Base-by-base conservation (phyloP, 1,140 invertebrate species). In the Nixonia krombeini region DNA sequence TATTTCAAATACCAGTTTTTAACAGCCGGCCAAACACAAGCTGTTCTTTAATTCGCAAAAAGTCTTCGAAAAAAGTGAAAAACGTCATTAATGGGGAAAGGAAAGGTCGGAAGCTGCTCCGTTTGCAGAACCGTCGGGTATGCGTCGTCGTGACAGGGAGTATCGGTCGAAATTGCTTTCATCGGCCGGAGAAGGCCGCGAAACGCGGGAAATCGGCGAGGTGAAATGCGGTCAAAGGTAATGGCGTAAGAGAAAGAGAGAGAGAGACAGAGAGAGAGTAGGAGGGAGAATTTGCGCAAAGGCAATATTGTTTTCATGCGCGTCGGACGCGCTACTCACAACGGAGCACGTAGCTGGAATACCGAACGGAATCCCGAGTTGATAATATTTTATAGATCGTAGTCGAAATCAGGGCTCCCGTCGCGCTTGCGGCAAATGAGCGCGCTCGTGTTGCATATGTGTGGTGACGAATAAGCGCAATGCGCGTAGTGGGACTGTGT, bases 91-190 rank as follows among this genome's bases (percentile, higher is more conserved):
- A n/a, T n/a, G n/a, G n/a, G 12, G 28, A 49, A 5, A 28, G 18
- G 6, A 12, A 16, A n/a, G 13, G 6, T 13, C 8, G 31, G 33
- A 49, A 29, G 10, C 10, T 29, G 9, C 4, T 29, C 28, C 4
- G 10, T 2, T 29, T 29, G 7, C 28, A n/a, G n/a, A n/a, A n/a
- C n/a, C n/a, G n/a, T n/a, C n/a, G n/a, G n/a, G n/a, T n/a, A 29
- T 29, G 28, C 23, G 23, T 4, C 23, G 23, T 29, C 28, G 28
- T 9, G 7, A 4, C 23, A 25, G 23, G 8, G 23, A 25, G 4
- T 64, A 64, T 70, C 69, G 44, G 53, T 13, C 52, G 41, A 70
- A 71, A 71, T 70, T 71, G 66, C 68, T 64, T 71, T 71, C 68
- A 33, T 45, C 44, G 59, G 67, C 49, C 61, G 59, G 28, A 42